Percentiles rank a stretch among this genome's conserved stretches.
Evolutionary conservation across 2,797 vertebrate genomes (phyloP).

Genomic region (Clarias platycephalus): DNA sequence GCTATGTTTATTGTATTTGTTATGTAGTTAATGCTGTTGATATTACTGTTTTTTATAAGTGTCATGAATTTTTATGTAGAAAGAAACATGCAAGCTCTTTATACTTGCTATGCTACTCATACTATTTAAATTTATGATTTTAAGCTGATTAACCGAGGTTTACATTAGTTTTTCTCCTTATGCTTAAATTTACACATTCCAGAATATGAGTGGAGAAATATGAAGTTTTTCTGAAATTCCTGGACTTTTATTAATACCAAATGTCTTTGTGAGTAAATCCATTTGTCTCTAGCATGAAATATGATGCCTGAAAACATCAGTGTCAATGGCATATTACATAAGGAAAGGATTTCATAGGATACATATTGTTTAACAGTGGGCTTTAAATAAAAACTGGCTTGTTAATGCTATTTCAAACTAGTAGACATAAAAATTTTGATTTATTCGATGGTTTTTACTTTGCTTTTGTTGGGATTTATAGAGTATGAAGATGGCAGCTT

Average conservation of each 20-base stretch:
- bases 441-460: not conserved
- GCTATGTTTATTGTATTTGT: not conserved
- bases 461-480: constrained; percentile 61
- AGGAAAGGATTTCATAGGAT: not conserved
- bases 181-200: not conserved
- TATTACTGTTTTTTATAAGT: not conserved
- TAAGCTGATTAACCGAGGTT: not conserved
- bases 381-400: not conserved
- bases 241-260: not conserved
- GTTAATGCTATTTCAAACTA: not conserved
- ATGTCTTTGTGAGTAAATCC: not conserved
- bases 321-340: not conserved
- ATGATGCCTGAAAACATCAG: not conserved
- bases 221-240: not conserved
- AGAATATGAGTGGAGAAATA: not conserved
- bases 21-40: not conserved
- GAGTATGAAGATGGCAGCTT: constrained; percentile 93
- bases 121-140: not conserved
- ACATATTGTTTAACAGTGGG: not conserved
- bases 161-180: not conserved
- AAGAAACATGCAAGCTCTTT: not conserved
- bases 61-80: not conserved
- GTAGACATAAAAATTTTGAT: not conserved
- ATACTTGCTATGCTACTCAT: not conserved
- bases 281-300: not conserved